Conservation (phyloP, 92 coral and sea anemone genomes). For the Actinostola sp. region DNA sequence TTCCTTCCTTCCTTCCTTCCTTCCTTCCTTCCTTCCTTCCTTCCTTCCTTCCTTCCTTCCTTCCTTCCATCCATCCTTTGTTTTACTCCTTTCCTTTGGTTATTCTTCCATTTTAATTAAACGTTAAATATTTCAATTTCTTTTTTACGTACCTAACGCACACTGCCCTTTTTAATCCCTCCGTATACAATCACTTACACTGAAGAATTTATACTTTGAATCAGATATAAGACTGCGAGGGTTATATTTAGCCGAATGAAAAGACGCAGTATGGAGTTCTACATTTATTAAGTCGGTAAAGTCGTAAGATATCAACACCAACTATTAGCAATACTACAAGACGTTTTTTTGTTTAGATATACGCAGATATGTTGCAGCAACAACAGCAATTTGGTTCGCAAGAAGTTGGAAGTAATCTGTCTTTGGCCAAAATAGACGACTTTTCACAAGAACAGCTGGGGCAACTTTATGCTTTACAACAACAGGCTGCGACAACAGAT, state of each 20-base stretch:
- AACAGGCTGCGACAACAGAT: conserved; percentile 49
- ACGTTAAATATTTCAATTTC: neutral
- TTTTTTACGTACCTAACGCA: no score
- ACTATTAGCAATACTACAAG: neutral
- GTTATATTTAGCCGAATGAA: no score
- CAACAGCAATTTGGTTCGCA: conserved; percentile 36
- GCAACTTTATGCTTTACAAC: conserved; percentile 59
- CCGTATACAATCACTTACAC: no score
- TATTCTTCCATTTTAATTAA: neutral
- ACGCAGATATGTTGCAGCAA: conserved; percentile 65
- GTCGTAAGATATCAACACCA: neutral
- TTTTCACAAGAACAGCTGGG: conserved; percentile 59
- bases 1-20: neutral
- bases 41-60: neutral
- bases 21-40: conserved; percentile 1
- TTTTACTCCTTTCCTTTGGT: neutral
- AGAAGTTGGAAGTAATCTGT: conserved; percentile 41
- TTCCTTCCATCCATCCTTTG: neutral
- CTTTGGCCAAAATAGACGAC: conserved; percentile 30
- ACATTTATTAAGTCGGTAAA: no score
- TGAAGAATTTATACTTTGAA: no score
- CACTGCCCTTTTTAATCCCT: no score
- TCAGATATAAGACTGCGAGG: no score
- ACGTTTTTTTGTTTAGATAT: conserved; percentile 40
- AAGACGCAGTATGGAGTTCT: no score